Conservation (phyloP, 2,797 vertebrate species). For the Toxotes lorentzi region DNA sequence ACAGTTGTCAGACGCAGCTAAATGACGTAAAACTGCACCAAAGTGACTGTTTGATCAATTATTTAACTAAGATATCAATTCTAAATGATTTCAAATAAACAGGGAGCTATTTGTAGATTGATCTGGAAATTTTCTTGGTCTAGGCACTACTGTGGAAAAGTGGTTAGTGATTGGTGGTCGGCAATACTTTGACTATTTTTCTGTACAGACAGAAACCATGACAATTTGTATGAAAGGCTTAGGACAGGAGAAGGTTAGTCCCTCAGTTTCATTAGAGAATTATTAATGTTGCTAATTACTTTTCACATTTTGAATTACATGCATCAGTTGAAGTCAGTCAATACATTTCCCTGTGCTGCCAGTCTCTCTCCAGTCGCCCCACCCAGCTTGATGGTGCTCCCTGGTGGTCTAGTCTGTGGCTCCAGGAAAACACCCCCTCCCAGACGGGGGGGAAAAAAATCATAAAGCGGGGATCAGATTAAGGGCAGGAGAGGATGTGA, state of each 20-base stretch:
- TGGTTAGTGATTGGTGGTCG: neutral
- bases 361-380: constrained; percentile 52
- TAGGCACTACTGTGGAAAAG: neutral
- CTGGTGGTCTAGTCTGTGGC: constrained; percentile 54
- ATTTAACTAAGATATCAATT: neutral
- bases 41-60: too few relatives aligned
- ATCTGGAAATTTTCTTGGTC: neutral
- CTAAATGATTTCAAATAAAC: neutral
- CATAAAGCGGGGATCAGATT: constrained; percentile 23
- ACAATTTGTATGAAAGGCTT: neutral
- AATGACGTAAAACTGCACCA: neutral
- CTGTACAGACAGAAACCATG: neutral
- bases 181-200: neutral
- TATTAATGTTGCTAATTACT: too few relatives aligned
- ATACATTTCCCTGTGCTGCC: neutral
- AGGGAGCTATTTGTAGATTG: neutral
- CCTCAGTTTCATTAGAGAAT: neutral
- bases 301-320: neutral
- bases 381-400: constrained; percentile 63
- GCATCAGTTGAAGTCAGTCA: neutral
- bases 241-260: neutral
- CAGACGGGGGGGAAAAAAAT: constrained; percentile 24
- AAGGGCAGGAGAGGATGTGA: constrained; percentile 20
- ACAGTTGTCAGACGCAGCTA: neutral
- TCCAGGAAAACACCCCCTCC: constrained; percentile 59